phyloP scores from a whole-genome alignment of 2,888 invertebrate species.

The Smittia sp. region DNA sequence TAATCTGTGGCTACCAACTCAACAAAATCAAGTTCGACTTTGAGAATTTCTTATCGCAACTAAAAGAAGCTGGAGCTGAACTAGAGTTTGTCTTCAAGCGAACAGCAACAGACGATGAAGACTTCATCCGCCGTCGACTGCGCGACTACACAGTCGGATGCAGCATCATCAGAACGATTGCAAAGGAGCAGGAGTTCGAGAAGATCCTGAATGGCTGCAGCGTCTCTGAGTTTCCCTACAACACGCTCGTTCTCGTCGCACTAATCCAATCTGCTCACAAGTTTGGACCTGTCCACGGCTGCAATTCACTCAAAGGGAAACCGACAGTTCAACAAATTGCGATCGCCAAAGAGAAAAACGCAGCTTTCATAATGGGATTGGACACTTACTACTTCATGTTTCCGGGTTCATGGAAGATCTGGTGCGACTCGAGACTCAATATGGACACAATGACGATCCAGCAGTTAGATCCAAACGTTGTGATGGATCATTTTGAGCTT shows the following conservation, averaged over 20 bases:
- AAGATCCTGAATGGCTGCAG: not conserved
- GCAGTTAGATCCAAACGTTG: not conserved
- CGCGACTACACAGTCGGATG: not conserved
- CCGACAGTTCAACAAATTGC: not conserved
- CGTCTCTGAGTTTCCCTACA: not conserved
- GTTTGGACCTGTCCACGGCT: not conserved
- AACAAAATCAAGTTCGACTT: slow-evolving; percentile 11
- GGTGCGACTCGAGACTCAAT: not conserved
- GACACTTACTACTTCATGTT: slow-evolving; percentile 4
- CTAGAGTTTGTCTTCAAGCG: slow-evolving; percentile 1
- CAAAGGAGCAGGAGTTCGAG: not conserved
- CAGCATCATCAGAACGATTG: not conserved
- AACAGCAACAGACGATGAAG: not conserved
- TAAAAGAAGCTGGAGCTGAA: not conserved
- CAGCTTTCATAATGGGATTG: not conserved
- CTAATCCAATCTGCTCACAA: slow-evolving; percentile 21
- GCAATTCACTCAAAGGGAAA: not conserved
- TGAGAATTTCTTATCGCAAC: not conserved
- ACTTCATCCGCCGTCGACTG: not conserved
- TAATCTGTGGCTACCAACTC: not conserved
- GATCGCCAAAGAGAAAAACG: not conserved
- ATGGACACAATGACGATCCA: not conserved
- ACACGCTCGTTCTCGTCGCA: not conserved
- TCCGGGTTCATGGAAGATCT: slow-evolving; percentile 1
- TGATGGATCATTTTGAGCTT: not conserved